Conservation (phyloP, 2,888 invertebrate genomes). For the Poecilobothrus nobilitatus region DNA sequence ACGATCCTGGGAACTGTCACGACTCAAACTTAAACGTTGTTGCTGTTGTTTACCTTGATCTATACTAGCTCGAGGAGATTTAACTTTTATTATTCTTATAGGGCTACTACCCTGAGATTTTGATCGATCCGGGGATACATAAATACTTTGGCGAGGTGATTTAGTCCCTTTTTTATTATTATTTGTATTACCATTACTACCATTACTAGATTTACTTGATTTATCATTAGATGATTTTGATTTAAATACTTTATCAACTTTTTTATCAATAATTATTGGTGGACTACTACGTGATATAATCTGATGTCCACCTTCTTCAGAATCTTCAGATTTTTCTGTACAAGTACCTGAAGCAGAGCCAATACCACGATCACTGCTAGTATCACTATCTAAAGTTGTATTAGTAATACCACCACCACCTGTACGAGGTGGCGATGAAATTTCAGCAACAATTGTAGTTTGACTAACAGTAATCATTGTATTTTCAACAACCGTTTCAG, state of each 20-base stretch:
- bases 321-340: conserved; percentile 37
- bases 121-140: conserved; percentile 47
- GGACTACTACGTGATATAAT: conserved; percentile 9
- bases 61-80: conserved; percentile 50
- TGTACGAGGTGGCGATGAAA: conserved; percentile 38
- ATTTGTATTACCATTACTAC: conserved; percentile 26
- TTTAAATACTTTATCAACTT: conserved; percentile 43
- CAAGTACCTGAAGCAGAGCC: conserved; percentile 17
- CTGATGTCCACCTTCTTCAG: conserved; percentile 23
- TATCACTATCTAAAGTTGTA: conserved; percentile 38
- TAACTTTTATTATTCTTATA: conserved; percentile 43
- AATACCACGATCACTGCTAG: conserved; percentile 30
- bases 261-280: conserved; percentile 39
- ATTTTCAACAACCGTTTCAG: conserved; percentile 42
- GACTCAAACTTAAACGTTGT: conserved; percentile 37
- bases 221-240: conserved; percentile 32
- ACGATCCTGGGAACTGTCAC: conserved; percentile 41
- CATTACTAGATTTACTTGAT: conserved; percentile 20
- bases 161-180: conserved; percentile 30
- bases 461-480: conserved; percentile 24
- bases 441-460: conserved; percentile 36
- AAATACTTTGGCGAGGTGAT: conserved; percentile 51
- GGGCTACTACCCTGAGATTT: conserved; percentile 43
- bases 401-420: conserved; percentile 36
- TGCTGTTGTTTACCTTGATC: conserved; percentile 37